phyloP scores from a whole-genome alignment of 1,140 invertebrate genomes.

The Drepana arcuata region DNA sequence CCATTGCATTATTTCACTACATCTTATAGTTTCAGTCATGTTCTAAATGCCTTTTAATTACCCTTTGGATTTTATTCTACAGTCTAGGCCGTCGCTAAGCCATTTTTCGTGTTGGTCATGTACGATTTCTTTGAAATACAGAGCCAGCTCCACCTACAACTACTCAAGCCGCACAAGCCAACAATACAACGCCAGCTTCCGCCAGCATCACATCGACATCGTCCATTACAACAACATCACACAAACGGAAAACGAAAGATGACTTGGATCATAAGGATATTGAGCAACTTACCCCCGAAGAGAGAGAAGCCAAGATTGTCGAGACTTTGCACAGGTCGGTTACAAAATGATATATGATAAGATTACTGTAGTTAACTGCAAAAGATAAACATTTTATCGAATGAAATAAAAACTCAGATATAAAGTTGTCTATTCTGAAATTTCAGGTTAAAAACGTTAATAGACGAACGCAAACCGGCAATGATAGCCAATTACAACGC shows the following conservation, averaged over 20 bases:
- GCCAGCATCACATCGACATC: slow-evolving; percentile 8
- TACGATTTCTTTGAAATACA: slow-evolving; percentile 3
- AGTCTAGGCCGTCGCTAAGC: neutral
- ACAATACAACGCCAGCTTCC: neutral
- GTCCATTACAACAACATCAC: slow-evolving; percentile 3
- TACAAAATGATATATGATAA: too few species aligned
- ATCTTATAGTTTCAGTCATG: too few species aligned
- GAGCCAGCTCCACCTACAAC: slow-evolving; percentile 8
- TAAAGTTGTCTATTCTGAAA: too few species aligned
- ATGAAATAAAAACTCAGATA: too few species aligned
- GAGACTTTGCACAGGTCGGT: slow-evolving; percentile 34
- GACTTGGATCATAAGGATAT: slow-evolving; percentile 13
- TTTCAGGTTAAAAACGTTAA: slow-evolving; percentile 60
- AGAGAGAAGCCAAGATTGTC: slow-evolving; percentile 41
- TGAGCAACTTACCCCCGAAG: slow-evolving; percentile 18
- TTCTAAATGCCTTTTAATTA: too few species aligned
- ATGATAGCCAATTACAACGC: slow-evolving; percentile 60
- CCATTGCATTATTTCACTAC: too few species aligned
- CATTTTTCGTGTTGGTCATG: neutral
- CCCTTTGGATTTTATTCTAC: neutral
- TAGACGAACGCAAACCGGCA: slow-evolving; percentile 54
- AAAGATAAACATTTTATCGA: too few species aligned
- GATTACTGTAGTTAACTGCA: too few species aligned
- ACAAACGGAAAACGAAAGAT: slow-evolving; percentile 32
- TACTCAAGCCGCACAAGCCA: neutral